Conservation (phyloP, 1,140 invertebrate species). For the Euglossa dilemma region DNA sequence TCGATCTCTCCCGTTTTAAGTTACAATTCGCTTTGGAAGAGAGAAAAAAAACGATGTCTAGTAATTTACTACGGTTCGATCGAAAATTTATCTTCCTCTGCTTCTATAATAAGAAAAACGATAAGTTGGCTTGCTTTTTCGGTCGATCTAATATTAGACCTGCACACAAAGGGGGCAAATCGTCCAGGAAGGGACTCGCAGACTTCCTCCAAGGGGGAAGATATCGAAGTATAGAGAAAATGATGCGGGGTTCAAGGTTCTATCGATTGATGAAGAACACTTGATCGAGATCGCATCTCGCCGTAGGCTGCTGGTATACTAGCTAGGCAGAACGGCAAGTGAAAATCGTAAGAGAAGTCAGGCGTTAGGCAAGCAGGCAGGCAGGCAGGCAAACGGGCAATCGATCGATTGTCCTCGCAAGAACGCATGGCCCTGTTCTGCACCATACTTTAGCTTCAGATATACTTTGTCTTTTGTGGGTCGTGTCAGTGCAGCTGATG, state of each 20-base stretch:
- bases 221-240: slow-evolving; percentile 11
- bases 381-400: slow-evolving; percentile 59
- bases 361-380: slow-evolving; percentile 42
- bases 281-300: slow-evolving; percentile 41
- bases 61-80: neutral
- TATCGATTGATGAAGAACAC: slow-evolving; percentile 29
- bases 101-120: slow-evolving; percentile 15
- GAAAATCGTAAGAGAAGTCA: slow-evolving; percentile 56
- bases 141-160: slow-evolving; percentile 11
- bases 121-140: neutral
- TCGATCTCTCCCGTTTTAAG: neutral
- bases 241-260: slow-evolving; percentile 46
- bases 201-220: neutral
- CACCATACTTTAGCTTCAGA: slow-evolving; percentile 55
- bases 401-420: slow-evolving; percentile 68
- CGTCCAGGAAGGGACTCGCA: neutral
- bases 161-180: neutral
- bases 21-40: neutral
- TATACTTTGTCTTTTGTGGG: slow-evolving; percentile 67
- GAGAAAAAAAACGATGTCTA: no score
- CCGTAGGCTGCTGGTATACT: slow-evolving; percentile 17
- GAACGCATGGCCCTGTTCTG: slow-evolving; percentile 67
- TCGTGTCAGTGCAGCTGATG: slow-evolving; percentile 56
- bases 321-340: slow-evolving; percentile 36
- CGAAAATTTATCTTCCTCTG: neutral